Base-by-base conservation (phyloP, 92 coral and sea anemone genomes). In the Desmophyllum pertusum region DNA sequence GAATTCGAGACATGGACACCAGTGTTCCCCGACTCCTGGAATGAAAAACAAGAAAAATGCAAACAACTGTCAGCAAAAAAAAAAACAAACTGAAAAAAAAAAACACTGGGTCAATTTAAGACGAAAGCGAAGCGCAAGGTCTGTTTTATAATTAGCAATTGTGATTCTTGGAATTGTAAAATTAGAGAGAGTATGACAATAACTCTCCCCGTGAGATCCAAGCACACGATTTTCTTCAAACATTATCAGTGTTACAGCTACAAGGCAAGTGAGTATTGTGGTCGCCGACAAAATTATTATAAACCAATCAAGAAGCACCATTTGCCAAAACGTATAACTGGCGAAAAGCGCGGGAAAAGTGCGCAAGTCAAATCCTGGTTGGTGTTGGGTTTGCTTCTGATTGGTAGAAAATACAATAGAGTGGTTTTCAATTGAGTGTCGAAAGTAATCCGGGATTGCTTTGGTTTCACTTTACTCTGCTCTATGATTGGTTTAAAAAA, bases 1-100 rank as follows among this genome's bases (percentile, higher is more conserved):
- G 74, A 92, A 93, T 43, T 93, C 84, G 45, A 95, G 92, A 85
- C 98, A 95, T 59, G 98, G 98, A 74, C 98, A 95, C 98, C 97
- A 95, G 81, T 95, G 98, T 35, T 95, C 98, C 38, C 84, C 95
- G 15, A 95, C 87, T n/a, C 94, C 98, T 91, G 43, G 37, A 70
- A 57, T 70, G 38, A 37, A 23, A 40, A 30, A 36, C 55, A 53
- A 71, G 40, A 33, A 18, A n/a, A 42, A 79, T 31, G 11, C 18
- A 9, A 25, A 33, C 10, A 61, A 27, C 30, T 18, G 3, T 6
- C 7, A 17, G 55, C 45, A 31, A 37, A 0, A 35, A 23, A n/a
- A 21, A 1, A 2, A 40, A 59, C 6, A 62, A 23, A 35, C 17
- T 2, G 31, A 43, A 55, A 23, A 46, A 31, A 48, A 46, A 46